These are phyloP conservation scores for Rotaria sp. DNA, from an alignment of 2,888 invertebrate species.

Conservation along the genomic window DNA sequence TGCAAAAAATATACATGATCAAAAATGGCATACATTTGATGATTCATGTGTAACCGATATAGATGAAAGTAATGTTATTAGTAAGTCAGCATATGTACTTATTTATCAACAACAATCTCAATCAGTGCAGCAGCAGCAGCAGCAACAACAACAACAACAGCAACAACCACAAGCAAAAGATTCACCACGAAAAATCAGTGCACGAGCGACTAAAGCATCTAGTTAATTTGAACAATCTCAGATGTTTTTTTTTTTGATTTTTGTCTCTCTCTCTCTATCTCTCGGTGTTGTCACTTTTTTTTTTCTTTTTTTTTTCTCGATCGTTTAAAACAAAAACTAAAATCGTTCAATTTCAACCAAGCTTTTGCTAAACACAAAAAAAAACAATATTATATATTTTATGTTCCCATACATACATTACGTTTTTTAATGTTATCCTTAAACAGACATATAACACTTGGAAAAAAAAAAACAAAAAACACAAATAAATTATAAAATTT, in stretches of 20 bases:
- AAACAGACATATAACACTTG: not conserved
- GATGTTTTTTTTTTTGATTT: not conserved
- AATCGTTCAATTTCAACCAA: not conserved
- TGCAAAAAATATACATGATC: conserved; percentile 31
- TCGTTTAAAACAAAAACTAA: not conserved
- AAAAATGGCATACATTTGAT: conserved; percentile 45
- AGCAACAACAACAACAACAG: not conserved
- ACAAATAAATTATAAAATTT: not conserved
- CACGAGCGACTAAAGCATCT: not conserved
- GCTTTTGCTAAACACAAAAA: not conserved
- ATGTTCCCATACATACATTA: not conserved
- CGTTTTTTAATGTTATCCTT: not conserved
- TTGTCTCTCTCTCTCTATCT: not conserved
- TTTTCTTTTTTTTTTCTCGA: not conserved
- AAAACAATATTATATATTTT: not conserved
- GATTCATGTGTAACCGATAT: conserved; percentile 47
- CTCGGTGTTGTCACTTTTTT: not conserved
- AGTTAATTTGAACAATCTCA: not conserved
- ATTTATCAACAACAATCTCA: conserved; percentile 53
- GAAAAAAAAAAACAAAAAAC: not conserved
- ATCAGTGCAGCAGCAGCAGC: not conserved
- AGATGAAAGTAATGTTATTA: conserved; percentile 48
- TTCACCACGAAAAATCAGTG: not conserved
- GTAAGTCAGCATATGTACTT: conserved; percentile 59
- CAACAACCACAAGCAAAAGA: not conserved